Percentiles rank a stretch among this genome's conserved stretches.
These are phyloP conservation scores for Microcebus tavaratra DNA, from an alignment of 2,113 vertebrate species.

Conservation along the genomic window DNA sequence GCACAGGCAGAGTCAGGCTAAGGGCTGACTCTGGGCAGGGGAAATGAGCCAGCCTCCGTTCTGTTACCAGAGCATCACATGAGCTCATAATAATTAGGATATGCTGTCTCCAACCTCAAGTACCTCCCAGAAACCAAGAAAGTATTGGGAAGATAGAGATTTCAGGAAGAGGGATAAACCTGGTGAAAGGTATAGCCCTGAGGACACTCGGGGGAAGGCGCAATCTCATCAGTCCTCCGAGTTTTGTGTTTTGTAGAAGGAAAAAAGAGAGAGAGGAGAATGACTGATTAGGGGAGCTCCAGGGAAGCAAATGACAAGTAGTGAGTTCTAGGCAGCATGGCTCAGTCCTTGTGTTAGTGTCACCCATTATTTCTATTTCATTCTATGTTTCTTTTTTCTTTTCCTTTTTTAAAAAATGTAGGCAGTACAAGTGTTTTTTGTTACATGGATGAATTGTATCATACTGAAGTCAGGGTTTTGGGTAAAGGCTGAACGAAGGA, in stretches of 20 bases:
- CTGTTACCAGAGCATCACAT: background rate
- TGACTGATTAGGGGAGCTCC: too few species aligned
- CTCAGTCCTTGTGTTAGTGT: background rate
- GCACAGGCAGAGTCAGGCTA: background rate
- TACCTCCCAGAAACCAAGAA: background rate
- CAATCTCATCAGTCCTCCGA: background rate
- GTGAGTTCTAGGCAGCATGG: background rate
- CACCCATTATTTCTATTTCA: background rate
- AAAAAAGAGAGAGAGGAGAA: background rate
- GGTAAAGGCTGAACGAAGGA: background rate
- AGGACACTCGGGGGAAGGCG: background rate
- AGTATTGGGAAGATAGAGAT: background rate
- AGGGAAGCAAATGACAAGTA: background rate
- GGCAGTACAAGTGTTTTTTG: too few species aligned
- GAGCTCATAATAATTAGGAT: background rate
- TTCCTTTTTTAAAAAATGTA: too few species aligned
- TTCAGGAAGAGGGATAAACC: background rate
- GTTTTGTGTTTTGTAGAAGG: too few species aligned
- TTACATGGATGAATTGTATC: too few species aligned
- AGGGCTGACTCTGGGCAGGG: background rate
- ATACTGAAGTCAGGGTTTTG: too few species aligned
- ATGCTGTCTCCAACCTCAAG: background rate
- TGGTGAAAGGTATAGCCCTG: background rate
- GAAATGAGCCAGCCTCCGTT: background rate
- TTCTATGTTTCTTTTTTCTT: background rate